phyloP scores from a whole-genome alignment of 1,140 invertebrate species.

The Aphaenogaster ashmeadi region DNA sequence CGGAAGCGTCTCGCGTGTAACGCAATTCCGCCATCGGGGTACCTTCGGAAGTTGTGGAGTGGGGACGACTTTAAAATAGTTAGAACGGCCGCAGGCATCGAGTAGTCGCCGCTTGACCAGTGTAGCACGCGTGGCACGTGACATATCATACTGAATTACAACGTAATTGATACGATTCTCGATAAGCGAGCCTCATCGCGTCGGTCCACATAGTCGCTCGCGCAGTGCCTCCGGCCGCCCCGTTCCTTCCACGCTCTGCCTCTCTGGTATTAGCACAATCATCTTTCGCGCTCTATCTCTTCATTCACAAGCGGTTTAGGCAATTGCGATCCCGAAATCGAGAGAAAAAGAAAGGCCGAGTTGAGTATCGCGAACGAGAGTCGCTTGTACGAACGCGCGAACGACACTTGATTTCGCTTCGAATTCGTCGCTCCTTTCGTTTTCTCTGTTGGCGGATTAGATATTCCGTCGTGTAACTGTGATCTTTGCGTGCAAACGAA shows the following conservation, averaged over 20 bases:
- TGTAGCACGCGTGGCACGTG: slow-evolving; percentile 69
- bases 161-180: slow-evolving; percentile 65
- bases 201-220: slow-evolving; percentile 33
- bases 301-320: not conserved
- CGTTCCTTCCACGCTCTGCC: slow-evolving; percentile 3
- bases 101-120: slow-evolving; percentile 49
- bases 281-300: not conserved
- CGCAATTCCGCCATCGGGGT: slow-evolving; percentile 35
- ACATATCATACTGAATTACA: slow-evolving; percentile 71
- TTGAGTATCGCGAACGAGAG: not conserved
- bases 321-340: not conserved
- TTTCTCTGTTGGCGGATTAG: not conserved
- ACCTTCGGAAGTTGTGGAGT: slow-evolving; percentile 12
- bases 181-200: slow-evolving; percentile 23
- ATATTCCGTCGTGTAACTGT: not conserved
- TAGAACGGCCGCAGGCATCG: slow-evolving; percentile 15
- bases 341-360: not conserved
- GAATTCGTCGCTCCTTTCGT: not conserved
- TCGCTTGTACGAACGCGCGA: not conserved
- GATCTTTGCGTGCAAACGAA: not conserved
- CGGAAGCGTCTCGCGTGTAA: slow-evolving; percentile 2
- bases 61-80: slow-evolving; percentile 57
- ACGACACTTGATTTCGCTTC: not conserved
- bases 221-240: slow-evolving; percentile 30
- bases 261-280: slow-evolving; percentile 18